phyloP scores from a whole-genome alignment of 2,797 vertebrate species.

The Propithecus perrieri region DNA sequence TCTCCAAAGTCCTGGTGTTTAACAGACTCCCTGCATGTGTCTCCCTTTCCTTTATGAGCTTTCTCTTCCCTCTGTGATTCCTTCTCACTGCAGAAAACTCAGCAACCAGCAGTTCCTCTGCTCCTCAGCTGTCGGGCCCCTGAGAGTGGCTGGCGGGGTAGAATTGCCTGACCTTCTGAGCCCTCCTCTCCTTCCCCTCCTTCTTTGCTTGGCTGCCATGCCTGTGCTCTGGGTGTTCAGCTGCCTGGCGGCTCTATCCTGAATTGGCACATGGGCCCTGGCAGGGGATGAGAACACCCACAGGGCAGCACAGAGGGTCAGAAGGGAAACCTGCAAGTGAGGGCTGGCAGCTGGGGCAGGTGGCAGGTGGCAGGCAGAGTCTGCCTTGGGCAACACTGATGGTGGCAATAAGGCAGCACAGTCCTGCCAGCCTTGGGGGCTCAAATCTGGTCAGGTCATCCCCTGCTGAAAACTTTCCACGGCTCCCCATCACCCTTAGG shows the following conservation, averaged over 20 bases:
- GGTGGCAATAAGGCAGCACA: background rate
- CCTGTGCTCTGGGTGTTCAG: background rate
- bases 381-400: background rate
- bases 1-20: background rate
- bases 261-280: background rate
- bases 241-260: background rate
- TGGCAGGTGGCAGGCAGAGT: background rate
- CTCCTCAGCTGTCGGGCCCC: background rate
- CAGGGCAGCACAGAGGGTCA: background rate
- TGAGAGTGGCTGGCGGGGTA: too few relatives aligned
- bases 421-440: background rate
- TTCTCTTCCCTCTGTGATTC: background rate
- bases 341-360: background rate
- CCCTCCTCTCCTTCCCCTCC: background rate
- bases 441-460: background rate
- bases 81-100: background rate
- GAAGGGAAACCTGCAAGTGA: background rate
- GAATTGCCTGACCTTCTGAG: background rate
- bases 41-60: background rate
- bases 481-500: background rate
- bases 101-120: background rate
- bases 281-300: background rate
- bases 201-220: background rate
- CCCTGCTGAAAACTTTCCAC: background rate
- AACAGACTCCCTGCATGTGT: fast-evolving